Evolutionary conservation across 2,113 vertebrate genomes (phyloP).

Genomic region (Microtus ochrogaster): DNA sequence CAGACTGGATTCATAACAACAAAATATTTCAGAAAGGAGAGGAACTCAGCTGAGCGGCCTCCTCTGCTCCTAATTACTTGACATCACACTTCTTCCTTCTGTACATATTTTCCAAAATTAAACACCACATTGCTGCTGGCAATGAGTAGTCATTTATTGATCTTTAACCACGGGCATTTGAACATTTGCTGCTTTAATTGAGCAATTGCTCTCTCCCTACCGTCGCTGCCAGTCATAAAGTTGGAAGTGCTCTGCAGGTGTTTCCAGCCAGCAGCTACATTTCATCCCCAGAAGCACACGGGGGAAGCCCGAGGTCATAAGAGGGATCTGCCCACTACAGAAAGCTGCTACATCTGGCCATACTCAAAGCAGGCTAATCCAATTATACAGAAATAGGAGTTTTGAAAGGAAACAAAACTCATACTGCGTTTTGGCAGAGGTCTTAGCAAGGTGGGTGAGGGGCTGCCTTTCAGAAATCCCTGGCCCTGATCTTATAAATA

Average conservation of each 20-base stretch:
- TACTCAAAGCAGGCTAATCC: slow-evolving; percentile 66
- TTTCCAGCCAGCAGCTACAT: background rate
- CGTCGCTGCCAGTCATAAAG: background rate
- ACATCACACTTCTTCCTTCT: background rate
- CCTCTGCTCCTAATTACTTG: background rate
- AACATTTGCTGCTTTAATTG: background rate
- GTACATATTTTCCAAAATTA: background rate
- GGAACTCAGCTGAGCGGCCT: background rate
- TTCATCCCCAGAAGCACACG: background rate
- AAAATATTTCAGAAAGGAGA: background rate
- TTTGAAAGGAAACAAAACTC: slow-evolving; percentile 75
- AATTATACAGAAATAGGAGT: slow-evolving; percentile 74
- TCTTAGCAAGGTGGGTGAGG: background rate
- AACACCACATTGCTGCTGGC: background rate
- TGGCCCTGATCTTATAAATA: slow-evolving; percentile 52
- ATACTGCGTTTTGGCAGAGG: slow-evolving; percentile 70
- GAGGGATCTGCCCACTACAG: background rate
- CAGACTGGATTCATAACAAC: too few species aligned
- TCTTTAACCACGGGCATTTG: background rate
- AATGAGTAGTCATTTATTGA: background rate
- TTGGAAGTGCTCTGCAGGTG: background rate
- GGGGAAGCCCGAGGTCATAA: slow-evolving; percentile 11
- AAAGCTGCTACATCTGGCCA: slow-evolving; percentile 54
- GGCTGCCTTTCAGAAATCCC: background rate
- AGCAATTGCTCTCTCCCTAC: background rate